Conservation (phyloP, 2,888 invertebrate genomes). For the Brenthis hecate region DNA sequence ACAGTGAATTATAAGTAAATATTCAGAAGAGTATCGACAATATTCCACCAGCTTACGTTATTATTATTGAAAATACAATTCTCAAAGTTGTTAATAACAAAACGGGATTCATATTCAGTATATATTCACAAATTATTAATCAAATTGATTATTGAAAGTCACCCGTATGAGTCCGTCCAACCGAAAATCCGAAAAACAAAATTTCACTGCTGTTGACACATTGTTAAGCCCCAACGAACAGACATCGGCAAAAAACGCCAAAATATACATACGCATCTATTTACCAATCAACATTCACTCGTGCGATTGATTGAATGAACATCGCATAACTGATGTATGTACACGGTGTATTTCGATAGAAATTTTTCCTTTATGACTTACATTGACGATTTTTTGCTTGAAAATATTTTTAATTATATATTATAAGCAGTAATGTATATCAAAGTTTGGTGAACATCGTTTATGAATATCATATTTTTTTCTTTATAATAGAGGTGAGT, state of each 20-base stretch:
- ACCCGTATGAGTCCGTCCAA: conserved; percentile 16
- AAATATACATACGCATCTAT: conserved; percentile 50
- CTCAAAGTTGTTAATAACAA: not conserved
- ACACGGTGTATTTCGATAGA: not conserved
- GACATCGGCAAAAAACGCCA: conserved; percentile 38
- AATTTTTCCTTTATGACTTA: not conserved
- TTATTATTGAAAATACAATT: too few species aligned
- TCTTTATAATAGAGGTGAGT: conserved; percentile 41
- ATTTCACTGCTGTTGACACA: conserved; percentile 56
- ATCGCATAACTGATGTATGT: conserved; percentile 13
- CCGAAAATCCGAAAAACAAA: conserved; percentile 34
- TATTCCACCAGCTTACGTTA: too few species aligned
- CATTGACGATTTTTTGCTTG: conserved; percentile 15
- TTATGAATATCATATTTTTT: conserved; percentile 5
- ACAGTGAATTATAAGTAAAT: too few species aligned
- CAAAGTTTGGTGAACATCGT: not conserved
- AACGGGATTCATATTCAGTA: not conserved
- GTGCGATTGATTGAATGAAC: conserved; percentile 66
- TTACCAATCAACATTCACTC: conserved; percentile 68
- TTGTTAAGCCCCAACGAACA: conserved; percentile 55
- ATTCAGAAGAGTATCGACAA: too few species aligned
- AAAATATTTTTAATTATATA: not conserved
- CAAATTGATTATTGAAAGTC: conserved; percentile 25
- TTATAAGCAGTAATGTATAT: conserved; percentile 23
- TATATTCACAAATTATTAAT: conserved; percentile 15